Evolutionary conservation across 1,140 invertebrate species (phyloP).

Genomic region (Euglossa dilemma): DNA sequence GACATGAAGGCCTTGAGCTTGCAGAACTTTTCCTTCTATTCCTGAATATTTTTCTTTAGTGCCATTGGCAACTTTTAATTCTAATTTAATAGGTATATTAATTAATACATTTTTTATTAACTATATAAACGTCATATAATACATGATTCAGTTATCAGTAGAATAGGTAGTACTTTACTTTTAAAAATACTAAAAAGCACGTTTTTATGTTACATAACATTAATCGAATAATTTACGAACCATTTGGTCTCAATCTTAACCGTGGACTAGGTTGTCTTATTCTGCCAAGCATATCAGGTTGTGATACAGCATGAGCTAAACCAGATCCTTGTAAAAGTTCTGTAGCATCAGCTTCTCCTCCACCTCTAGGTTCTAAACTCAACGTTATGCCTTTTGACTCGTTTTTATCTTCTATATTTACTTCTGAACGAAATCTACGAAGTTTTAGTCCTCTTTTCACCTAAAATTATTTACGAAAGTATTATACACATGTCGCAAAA

Average conservation of each 20-base stretch:
- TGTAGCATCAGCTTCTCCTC: slow-evolving; percentile 78
- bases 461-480: slow-evolving; percentile 61
- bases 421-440: slow-evolving; percentile 80
- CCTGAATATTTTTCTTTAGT: slow-evolving; percentile 77
- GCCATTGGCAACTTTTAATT: slow-evolving; percentile 73
- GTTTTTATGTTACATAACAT: not conserved
- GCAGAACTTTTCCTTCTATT: slow-evolving; percentile 78
- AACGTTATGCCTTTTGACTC: slow-evolving; percentile 73
- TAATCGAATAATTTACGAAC: slow-evolving; percentile 51
- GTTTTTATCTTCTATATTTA: slow-evolving; percentile 78
- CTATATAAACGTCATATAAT: slow-evolving; percentile 5
- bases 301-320: slow-evolving; percentile 79
- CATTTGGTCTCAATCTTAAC: slow-evolving; percentile 70
- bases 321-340: slow-evolving; percentile 77
- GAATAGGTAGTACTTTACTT: too few species aligned
- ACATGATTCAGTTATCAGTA: not conserved
- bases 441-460: slow-evolving; percentile 79
- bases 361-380: slow-evolving; percentile 77
- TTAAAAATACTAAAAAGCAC: not conserved
- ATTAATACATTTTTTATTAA: not conserved
- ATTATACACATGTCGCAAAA: not conserved
- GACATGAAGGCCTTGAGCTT: slow-evolving; percentile 79
- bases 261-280: slow-evolving; percentile 74
- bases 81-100: slow-evolving; percentile 49
- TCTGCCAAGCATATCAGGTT: slow-evolving; percentile 78